Evolutionary conservation across 2,113 vertebrate genomes (phyloP).

Genomic region (Gila orcuttii): DNA sequence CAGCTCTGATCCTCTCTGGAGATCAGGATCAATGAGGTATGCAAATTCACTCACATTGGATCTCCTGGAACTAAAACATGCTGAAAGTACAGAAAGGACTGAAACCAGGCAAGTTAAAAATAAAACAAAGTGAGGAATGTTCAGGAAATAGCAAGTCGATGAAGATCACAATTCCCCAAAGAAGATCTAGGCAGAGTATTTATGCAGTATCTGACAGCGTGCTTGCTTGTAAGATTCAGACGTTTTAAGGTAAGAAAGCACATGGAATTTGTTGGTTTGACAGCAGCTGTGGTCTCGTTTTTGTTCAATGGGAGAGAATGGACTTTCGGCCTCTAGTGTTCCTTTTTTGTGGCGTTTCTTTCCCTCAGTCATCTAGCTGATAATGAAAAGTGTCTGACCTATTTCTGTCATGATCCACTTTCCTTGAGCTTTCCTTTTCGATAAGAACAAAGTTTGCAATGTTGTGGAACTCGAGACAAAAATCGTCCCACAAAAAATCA

Average conservation of each 20-base stretch:
- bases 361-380: neutral
- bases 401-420: constrained; percentile 43
- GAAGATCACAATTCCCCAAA: constrained; percentile 7
- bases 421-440: constrained; percentile 1
- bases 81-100: neutral
- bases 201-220: constrained; percentile 6
- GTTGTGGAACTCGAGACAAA: neutral
- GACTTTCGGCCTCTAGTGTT: neutral
- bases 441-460: neutral
- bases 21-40: constrained; percentile 18
- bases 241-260: neutral
- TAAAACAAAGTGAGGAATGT: constrained; percentile 20
- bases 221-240: constrained; percentile 1
- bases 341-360: neutral
- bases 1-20: constrained; percentile 18
- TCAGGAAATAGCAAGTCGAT: constrained; percentile 27
- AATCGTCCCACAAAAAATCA: neutral
- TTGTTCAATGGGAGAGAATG: constrained; percentile 14
- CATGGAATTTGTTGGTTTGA: constrained; percentile 37
- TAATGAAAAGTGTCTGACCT: constrained; percentile 48
- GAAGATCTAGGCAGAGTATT: neutral
- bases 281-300: constrained; percentile 4
- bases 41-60: constrained; percentile 12
- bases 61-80: constrained; percentile 8
- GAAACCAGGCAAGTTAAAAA: constrained; percentile 31